Base-by-base conservation (phyloP, 1,140 invertebrate species). In the Bombus waltoni region DNA sequence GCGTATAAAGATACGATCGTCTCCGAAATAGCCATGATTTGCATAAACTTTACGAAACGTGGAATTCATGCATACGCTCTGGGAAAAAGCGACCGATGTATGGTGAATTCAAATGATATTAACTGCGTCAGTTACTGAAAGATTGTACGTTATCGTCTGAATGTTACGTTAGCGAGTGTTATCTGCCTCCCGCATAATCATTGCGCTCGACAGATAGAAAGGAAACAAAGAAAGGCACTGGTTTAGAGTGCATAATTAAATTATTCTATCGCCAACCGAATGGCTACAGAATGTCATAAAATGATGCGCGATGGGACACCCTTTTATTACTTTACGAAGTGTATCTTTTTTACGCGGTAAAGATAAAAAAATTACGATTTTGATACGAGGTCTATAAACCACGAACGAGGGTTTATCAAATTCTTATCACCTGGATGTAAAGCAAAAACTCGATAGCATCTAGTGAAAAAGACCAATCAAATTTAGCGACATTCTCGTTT, bases 141-240 rank as follows among this genome's bases (percentile, higher is more conserved):
- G 74, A 83, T 78, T 66, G 44, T 15, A 53, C 11, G 8, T 22
- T 53, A 75, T 76, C 22, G 44, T 75, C 57, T 18, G 74, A 40
- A 83, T 38, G 75, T 71, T 83, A 44, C 38, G 81, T 22, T 68
- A 65, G 32, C 15, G 15, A 25, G 25, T 8, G 1, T 53, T 71
- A 79, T 84, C 53, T 71, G 53, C 25, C n/a, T 47, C 18, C 42
- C 75, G 66, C 25, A 66, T 70, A 84, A 84, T 84, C 65, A 42
- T 38, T 35, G 59, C 32, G 25, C 76, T 59, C 28, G 38, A 6
- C 13, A 22, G 25, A 53, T 38, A 78, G 72, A 3, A 15, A 25
- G 13, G 47, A 44, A 53, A 71, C 38, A 8, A 75, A 57, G 35
- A 42, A 68, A 44, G 15, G 35, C 53, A 28, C 18, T 35, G 25